phyloP scores from a whole-genome alignment of 2,113 vertebrate species.

The Mionectes macconnelli region DNA sequence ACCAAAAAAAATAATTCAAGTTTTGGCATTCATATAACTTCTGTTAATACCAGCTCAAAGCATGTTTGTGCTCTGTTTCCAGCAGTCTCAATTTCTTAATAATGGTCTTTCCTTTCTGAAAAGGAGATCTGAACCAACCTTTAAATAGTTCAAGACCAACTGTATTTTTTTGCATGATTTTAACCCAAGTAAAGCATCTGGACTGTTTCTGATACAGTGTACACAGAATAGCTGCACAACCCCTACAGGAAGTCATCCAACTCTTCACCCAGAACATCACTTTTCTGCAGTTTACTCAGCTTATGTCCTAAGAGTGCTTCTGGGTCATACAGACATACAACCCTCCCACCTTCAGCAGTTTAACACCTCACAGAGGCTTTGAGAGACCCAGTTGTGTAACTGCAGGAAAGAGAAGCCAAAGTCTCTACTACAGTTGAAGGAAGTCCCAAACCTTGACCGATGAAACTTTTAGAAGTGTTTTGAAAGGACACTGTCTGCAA shows the following conservation, averaged over 20 bases:
- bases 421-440: rapidly evolving
- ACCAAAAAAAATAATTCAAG: not conserved
- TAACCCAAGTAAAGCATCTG: not conserved
- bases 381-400: not conserved
- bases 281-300: rapidly evolving
- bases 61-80: not conserved
- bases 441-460: not conserved
- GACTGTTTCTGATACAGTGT: not conserved
- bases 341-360: rapidly evolving
- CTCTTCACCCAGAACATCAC: not conserved
- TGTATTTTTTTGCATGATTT: not conserved
- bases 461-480: rapidly evolving
- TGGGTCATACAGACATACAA: rapidly evolving
- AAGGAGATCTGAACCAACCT: not conserved
- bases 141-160: not conserved
- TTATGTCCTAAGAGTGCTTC: no score
- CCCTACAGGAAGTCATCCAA: rapidly evolving
- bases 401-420: not conserved
- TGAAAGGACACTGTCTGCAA: no score
- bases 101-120: not conserved
- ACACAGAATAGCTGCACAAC: rapidly evolving
- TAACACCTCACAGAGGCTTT: not conserved
- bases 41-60: not conserved
- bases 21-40: not conserved
- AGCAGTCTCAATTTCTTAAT: not conserved